phyloP scores from a whole-genome alignment of 2,797 vertebrate genomes.

The Gadopsis bispinosus region DNA sequence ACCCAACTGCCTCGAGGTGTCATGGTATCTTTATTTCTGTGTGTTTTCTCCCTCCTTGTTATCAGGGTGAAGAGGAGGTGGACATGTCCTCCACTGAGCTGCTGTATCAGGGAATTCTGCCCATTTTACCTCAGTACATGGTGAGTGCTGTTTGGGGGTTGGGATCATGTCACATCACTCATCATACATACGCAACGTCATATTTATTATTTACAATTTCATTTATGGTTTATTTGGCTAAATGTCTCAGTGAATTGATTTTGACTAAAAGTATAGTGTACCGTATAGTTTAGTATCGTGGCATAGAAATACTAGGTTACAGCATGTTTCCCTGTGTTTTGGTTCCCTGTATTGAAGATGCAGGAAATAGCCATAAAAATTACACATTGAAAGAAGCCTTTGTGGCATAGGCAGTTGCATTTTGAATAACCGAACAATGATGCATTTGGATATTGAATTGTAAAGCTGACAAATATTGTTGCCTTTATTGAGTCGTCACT shows the following conservation, averaged over 20 bases:
- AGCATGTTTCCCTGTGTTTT: not conserved
- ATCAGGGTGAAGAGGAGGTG: conserved; percentile 94
- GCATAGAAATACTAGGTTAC: not conserved
- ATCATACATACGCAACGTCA: not conserved
- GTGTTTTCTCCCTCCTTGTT: conserved; percentile 22
- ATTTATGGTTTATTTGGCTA: not conserved
- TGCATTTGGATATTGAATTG: not conserved
- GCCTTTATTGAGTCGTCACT: not conserved
- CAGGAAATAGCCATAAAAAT: not conserved
- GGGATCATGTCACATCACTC: not conserved
- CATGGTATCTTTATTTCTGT: not conserved
- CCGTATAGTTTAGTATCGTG: not conserved
- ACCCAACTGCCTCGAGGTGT: not conserved
- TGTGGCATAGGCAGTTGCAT: not conserved
- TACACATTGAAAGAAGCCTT: not conserved
- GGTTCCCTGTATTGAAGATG: not conserved
- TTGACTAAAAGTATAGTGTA: not conserved
- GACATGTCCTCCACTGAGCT: conserved; percentile 93
- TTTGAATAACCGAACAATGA: not conserved
- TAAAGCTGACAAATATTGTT: not conserved
- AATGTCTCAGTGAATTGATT: not conserved
- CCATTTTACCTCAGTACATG: conserved; percentile 98
- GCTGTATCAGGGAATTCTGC: conserved; percentile 96
- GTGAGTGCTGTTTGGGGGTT: conserved; percentile 78
- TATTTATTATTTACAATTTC: not conserved